A percentile compares a stretch with the other conserved stretches of the same genome.
Conservation (phyloP, 2,888 invertebrate genomes). For the Exocentrus adspersus region DNA sequence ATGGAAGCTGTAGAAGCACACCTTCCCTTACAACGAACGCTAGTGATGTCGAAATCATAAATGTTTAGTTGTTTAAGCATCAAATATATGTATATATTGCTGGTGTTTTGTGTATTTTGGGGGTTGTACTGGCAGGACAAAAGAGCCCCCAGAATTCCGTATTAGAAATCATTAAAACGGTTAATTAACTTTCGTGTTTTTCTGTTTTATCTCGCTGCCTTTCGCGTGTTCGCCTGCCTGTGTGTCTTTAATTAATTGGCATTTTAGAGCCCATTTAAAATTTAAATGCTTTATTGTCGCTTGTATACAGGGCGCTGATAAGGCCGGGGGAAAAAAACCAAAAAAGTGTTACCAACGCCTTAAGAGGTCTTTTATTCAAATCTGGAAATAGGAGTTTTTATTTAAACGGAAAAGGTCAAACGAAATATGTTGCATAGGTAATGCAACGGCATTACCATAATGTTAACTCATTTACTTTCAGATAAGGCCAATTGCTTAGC, state of each 20-base stretch:
- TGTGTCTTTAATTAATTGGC: slow-evolving; percentile 54
- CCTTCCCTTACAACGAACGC: too few relatives aligned
- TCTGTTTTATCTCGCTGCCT: slow-evolving; percentile 32
- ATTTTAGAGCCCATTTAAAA: slow-evolving; percentile 50
- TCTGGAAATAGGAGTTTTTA: slow-evolving; percentile 21
- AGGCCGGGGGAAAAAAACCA: slow-evolving; percentile 31
- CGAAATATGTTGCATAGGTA: slow-evolving; percentile 25
- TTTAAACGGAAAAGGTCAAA: slow-evolving; percentile 25
- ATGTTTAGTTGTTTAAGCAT: too few relatives aligned
- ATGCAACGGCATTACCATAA: slow-evolving; percentile 23
- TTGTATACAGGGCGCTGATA: slow-evolving; percentile 36
- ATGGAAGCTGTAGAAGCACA: too few relatives aligned
- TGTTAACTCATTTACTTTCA: slow-evolving; percentile 22
- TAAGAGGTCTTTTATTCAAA: slow-evolving; percentile 28
- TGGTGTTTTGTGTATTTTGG: too few relatives aligned
- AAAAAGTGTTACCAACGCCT: slow-evolving; percentile 21
- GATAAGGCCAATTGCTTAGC: slow-evolving; percentile 22
- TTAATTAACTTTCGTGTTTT: slow-evolving; percentile 29
- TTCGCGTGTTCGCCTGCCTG: slow-evolving; percentile 47
- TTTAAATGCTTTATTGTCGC: slow-evolving; percentile 48
- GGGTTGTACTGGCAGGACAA: too few relatives aligned
- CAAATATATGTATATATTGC: too few relatives aligned
- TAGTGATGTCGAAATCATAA: too few relatives aligned
- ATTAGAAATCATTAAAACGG: slow-evolving; percentile 27
- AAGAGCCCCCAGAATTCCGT: slow-evolving; percentile 14